These are phyloP conservation scores for Drosophila parthenogenetica DNA, from an alignment of 2,888 invertebrate species.

Conservation along the genomic window DNA sequence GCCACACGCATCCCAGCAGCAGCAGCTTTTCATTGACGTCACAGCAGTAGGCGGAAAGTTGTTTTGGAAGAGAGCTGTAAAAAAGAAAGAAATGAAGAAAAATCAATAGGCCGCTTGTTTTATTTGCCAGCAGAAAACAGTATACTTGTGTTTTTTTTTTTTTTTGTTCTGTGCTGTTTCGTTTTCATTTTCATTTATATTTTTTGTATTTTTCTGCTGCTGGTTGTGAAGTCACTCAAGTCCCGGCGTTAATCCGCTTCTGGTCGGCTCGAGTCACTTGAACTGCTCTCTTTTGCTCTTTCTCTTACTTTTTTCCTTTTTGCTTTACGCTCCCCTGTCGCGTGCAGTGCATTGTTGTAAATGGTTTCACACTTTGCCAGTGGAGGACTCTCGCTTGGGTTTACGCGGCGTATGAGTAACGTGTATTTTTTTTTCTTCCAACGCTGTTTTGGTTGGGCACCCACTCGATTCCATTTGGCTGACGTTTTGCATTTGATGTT, in stretches of 20 bases:
- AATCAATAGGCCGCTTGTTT: slow-evolving; percentile 69
- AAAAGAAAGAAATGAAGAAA: slow-evolving; percentile 30
- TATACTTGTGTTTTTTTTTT: slow-evolving; percentile 1
- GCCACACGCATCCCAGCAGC: slow-evolving; percentile 9
- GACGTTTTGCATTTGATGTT: slow-evolving; percentile 63
- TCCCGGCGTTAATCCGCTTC: slow-evolving; percentile 70
- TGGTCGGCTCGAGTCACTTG: slow-evolving; percentile 65
- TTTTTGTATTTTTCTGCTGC: slow-evolving; percentile 28
- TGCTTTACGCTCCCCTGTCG: background rate
- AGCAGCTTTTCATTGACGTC: slow-evolving; percentile 62
- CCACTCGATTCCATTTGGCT: slow-evolving; percentile 71
- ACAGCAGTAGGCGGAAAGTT: slow-evolving; percentile 59
- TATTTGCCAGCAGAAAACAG: slow-evolving; percentile 27
- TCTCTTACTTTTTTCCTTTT: background rate
- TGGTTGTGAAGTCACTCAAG: slow-evolving; percentile 62
- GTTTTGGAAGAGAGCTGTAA: slow-evolving; percentile 25
- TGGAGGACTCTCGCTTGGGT: slow-evolving; percentile 37
- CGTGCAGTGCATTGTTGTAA: slow-evolving; percentile 39
- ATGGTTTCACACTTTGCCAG: slow-evolving; percentile 68
- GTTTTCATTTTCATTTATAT: slow-evolving; percentile 12
- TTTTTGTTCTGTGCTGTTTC: too few species aligned
- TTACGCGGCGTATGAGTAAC: slow-evolving; percentile 63
- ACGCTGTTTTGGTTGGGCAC: slow-evolving; percentile 19
- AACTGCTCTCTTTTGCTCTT: slow-evolving; percentile 21
- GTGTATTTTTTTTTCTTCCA: slow-evolving; percentile 9